phyloP scores from a whole-genome alignment of 2,888 invertebrate genomes.

The Ochropleura leucogaster region DNA sequence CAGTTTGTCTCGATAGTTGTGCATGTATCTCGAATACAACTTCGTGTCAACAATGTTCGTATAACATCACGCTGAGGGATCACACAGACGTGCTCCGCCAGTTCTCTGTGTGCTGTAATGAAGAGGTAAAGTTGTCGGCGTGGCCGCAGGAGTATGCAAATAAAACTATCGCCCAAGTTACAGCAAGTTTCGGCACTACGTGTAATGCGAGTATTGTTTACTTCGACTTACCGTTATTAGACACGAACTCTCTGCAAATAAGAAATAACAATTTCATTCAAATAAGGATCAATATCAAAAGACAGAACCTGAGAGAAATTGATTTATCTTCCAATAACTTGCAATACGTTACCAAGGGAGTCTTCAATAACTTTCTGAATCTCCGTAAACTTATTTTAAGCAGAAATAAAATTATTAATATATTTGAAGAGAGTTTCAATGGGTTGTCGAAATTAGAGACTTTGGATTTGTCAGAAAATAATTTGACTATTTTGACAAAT shows the following conservation, averaged over 20 bases:
- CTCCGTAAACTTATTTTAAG: constrained; percentile 93
- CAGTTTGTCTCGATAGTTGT: constrained; percentile 80
- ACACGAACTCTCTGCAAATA: constrained; percentile 79
- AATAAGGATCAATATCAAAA: constrained; percentile 78
- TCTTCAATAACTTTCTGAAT: constrained; percentile 90
- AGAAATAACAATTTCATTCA: constrained; percentile 80
- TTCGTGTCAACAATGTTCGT: constrained; percentile 81
- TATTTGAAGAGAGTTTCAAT: constrained; percentile 91
- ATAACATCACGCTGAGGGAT: constrained; percentile 81
- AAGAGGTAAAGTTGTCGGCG: constrained; percentile 69
- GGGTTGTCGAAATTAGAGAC: constrained; percentile 92
- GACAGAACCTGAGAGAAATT: constrained; percentile 87
- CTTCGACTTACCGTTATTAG: constrained; percentile 77
- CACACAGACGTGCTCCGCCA: constrained; percentile 73
- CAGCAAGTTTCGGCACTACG: constrained; percentile 70
- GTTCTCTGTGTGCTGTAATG: constrained; percentile 79
- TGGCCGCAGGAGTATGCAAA: constrained; percentile 78
- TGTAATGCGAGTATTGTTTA: constrained; percentile 79
- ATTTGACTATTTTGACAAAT: constrained; percentile 90
- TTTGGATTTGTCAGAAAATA: constrained; percentile 93
- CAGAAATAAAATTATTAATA: constrained; percentile 91
- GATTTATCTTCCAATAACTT: constrained; percentile 92
- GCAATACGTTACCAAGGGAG: constrained; percentile 85
- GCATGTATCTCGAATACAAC: constrained; percentile 75
- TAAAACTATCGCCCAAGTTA: constrained; percentile 80